Evolutionary conservation across 2,888 invertebrate genomes (phyloP).

Genomic region (Nemotelus nigrinus): DNA sequence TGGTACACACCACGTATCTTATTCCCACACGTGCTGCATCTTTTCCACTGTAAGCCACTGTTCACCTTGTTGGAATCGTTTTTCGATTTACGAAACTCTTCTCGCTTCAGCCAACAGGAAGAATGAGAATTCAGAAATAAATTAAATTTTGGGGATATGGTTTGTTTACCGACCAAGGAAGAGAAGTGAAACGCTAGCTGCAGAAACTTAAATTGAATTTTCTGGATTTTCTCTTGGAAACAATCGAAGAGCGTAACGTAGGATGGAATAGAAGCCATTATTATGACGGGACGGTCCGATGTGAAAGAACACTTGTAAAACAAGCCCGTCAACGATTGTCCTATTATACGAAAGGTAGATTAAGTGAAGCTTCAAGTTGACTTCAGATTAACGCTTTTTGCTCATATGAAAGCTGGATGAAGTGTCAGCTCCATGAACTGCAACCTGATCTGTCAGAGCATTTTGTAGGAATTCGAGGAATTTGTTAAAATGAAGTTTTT

Average conservation of each 20-base stretch:
- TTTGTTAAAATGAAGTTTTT: too few species aligned
- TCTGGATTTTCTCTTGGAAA: neutral
- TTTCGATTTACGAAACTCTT: conserved; percentile 5
- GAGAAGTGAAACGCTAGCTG: neutral
- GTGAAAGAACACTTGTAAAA: too few species aligned
- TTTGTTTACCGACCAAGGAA: neutral
- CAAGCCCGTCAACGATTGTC: too few species aligned
- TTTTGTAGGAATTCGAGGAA: too few species aligned
- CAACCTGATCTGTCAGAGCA: too few species aligned
- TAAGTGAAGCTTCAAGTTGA: too few species aligned
- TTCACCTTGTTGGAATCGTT: neutral
- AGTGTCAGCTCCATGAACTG: too few species aligned
- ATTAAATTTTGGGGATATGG: neutral
- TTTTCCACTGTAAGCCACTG: neutral
- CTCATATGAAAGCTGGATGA: too few species aligned
- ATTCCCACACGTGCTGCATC: neutral
- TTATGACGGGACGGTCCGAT: too few species aligned
- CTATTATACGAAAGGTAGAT: too few species aligned
- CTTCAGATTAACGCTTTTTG: too few species aligned
- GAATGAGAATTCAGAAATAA: neutral
- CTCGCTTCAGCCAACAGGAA: neutral
- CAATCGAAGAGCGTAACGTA: neutral
- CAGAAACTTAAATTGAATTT: neutral
- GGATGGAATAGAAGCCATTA: neutral
- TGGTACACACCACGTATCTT: neutral